These are phyloP conservation scores for Catajapyx aquilonaris DNA, from an alignment of 1,140 invertebrate genomes.

Conservation along the genomic window DNA sequence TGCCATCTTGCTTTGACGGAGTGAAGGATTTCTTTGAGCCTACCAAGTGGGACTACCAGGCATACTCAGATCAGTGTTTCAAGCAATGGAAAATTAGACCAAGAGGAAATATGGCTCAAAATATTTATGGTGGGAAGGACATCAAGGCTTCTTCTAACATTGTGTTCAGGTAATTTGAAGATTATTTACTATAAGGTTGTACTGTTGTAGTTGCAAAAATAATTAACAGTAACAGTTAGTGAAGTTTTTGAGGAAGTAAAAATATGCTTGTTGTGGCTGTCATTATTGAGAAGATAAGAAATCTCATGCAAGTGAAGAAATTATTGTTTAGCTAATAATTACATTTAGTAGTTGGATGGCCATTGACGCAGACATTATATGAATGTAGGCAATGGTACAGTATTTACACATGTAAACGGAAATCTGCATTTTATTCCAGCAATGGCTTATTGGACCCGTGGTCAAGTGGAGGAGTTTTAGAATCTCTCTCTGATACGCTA, in stretches of 20 bases:
- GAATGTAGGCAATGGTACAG: too few relatives aligned
- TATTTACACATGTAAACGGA: too few relatives aligned
- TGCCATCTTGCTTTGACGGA: conserved; percentile 69
- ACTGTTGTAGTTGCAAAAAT: too few relatives aligned
- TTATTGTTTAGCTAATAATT: too few relatives aligned
- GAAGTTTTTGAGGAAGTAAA: too few relatives aligned
- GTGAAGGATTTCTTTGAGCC: conserved; percentile 65
- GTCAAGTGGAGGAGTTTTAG: conserved; percentile 70
- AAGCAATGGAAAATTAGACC: conserved; percentile 45
- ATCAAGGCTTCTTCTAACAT: conserved; percentile 49
- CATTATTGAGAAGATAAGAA: too few relatives aligned
- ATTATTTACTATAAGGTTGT: too few relatives aligned
- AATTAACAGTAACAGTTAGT: too few relatives aligned
- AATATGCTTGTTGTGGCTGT: too few relatives aligned
- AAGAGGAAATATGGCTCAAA: conserved; percentile 35
- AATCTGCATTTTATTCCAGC: conserved; percentile 26
- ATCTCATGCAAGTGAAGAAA: too few relatives aligned
- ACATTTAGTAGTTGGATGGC: too few relatives aligned
- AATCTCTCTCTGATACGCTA: conserved; percentile 39
- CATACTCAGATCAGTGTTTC: conserved; percentile 39
- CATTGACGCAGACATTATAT: too few relatives aligned
- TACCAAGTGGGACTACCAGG: conserved; percentile 45
- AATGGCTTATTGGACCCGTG: conserved; percentile 86
- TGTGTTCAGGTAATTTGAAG: conserved; percentile 51
- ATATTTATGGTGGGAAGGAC: conserved; percentile 61